phyloP scores from a whole-genome alignment of 2,113 vertebrate species.

The Lampris megalopsis region DNA sequence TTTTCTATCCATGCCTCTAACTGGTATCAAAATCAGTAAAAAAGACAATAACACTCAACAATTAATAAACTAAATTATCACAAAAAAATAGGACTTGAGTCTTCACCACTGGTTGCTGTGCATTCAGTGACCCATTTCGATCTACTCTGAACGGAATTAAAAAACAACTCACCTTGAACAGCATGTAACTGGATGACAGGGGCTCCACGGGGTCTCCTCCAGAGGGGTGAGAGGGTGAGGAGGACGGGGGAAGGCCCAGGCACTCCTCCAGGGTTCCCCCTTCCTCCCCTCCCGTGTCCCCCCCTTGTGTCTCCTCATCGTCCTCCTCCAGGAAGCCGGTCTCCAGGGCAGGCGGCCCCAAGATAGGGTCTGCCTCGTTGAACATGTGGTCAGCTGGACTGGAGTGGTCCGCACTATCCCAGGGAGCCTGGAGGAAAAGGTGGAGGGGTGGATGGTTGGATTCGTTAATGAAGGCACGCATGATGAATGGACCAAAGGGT shows the following conservation, averaged over 20 bases:
- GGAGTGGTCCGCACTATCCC: constrained; percentile 81
- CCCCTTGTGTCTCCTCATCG: constrained; percentile 75
- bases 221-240: constrained; percentile 75
- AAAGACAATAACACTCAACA: too few species aligned
- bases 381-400: constrained; percentile 84
- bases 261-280: constrained; percentile 80
- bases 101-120: not conserved
- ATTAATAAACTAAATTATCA: too few species aligned
- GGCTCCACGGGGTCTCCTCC: constrained; percentile 77
- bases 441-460: not conserved
- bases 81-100: too few species aligned
- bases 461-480: not conserved
- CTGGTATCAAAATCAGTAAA: too few species aligned
- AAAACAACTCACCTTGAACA: constrained; percentile 79
- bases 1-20: too few species aligned
- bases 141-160: not conserved
- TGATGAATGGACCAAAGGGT: not conserved
- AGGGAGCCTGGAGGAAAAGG: constrained; percentile 67
- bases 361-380: constrained; percentile 83
- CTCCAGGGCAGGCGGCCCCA: constrained; percentile 78
- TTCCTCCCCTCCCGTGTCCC: constrained; percentile 54
- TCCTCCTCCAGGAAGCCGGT: constrained; percentile 81
- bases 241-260: constrained; percentile 81
- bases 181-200: constrained; percentile 81
- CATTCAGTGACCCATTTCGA: not conserved